Percentiles rank a stretch among this genome's conserved stretches.
Evolutionary conservation across 2,113 vertebrate species (phyloP).

Genomic region (Tetraodon nigroviridis): DNA sequence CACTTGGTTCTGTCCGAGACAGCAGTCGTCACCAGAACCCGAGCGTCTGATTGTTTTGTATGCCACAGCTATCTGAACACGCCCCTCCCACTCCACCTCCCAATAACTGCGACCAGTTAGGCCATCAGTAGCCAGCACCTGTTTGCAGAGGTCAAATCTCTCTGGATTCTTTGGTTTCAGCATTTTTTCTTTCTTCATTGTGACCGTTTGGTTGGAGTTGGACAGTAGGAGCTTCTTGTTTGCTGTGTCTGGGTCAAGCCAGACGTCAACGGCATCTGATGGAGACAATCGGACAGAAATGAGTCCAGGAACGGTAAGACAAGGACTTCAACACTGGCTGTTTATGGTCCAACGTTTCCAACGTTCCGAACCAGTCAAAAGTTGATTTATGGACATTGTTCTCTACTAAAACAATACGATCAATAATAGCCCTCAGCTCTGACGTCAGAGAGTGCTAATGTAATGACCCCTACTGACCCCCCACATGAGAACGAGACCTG

Average conservation of each 20-base stretch:
- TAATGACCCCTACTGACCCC: too few relatives aligned
- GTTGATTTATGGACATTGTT: too few relatives aligned
- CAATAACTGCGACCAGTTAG: conserved; percentile 37
- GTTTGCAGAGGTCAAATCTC: conserved; percentile 40
- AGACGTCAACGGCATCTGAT: conserved; percentile 12
- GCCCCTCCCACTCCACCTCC: conserved; percentile 32
- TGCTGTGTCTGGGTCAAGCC: conserved; percentile 32
- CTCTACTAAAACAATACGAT: too few relatives aligned
- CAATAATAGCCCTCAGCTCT: too few relatives aligned
- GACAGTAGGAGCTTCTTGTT: neutral
- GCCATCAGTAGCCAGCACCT: conserved; percentile 26
- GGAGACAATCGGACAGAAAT: neutral
- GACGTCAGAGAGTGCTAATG: too few relatives aligned
- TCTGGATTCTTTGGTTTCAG: conserved; percentile 23
- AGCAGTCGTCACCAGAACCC: neutral
- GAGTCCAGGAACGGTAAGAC: rapidly evolving
- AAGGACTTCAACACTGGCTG: too few relatives aligned
- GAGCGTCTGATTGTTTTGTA: conserved; percentile 24
- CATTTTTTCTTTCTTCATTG: neutral
- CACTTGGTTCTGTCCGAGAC: conserved; percentile 22
- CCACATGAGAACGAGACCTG: too few relatives aligned
- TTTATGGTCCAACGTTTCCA: neutral
- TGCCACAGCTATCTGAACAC: neutral
- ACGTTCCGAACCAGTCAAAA: neutral
- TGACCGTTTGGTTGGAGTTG: conserved; percentile 16